Evolutionary conservation across 2,797 vertebrate species (phyloP).

Genomic region (Alcedo atthis): DNA sequence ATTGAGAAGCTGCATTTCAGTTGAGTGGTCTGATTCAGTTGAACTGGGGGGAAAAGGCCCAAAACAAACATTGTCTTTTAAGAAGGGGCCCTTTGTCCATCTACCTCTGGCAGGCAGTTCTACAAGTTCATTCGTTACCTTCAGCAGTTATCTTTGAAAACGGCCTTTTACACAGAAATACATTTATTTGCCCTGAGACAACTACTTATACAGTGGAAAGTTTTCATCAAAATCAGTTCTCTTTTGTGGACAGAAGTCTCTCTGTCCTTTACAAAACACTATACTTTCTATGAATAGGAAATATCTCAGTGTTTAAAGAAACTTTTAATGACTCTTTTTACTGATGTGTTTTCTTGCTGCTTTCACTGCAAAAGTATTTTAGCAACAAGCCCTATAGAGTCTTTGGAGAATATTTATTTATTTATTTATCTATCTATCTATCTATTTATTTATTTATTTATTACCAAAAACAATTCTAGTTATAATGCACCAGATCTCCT

Average conservation of each 20-base stretch:
- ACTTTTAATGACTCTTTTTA: background rate
- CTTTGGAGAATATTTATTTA: background rate
- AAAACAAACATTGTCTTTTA: background rate
- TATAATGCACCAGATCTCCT: background rate
- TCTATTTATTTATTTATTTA: background rate
- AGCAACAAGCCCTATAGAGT: background rate
- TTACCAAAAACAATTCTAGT: background rate
- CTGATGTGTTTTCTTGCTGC: background rate
- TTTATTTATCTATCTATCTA: background rate
- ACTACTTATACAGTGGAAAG: background rate
- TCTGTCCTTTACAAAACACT: background rate
- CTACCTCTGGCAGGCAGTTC: background rate
- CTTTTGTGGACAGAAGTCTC: background rate
- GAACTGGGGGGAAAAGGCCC: background rate
- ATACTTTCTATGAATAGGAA: background rate
- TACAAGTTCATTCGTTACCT: background rate
- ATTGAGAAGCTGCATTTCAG: background rate
- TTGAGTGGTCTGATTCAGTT: background rate
- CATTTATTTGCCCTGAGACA: background rate
- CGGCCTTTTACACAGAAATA: background rate
- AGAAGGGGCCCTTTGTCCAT: background rate
- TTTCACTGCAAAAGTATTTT: background rate
- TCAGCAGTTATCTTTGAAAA: background rate
- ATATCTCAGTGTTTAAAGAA: background rate
- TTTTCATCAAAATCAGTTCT: background rate